Percentiles rank a stretch among this genome's conserved stretches.
Evolutionary conservation across 2,797 vertebrate genomes (phyloP).

Genomic region (Neosilurus hyrtlii): DNA sequence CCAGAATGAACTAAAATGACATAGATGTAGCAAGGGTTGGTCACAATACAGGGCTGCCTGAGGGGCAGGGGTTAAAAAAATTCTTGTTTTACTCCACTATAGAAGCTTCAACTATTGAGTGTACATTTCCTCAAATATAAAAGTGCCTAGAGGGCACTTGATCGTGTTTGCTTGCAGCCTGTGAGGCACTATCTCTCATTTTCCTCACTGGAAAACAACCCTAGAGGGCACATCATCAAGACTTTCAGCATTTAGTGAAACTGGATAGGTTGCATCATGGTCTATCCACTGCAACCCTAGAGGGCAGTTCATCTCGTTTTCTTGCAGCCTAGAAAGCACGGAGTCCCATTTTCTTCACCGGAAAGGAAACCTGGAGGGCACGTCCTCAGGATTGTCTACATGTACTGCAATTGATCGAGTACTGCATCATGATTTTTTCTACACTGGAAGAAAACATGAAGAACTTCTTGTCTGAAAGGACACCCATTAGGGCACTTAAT

Average conservation of each 20-base stretch:
- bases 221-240: not conserved
- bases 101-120: not conserved
- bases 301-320: not conserved
- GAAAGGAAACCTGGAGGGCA: not conserved
- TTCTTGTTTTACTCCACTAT: not conserved
- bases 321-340: too few relatives aligned
- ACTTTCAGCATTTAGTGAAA: not conserved
- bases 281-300: not conserved
- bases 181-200: not conserved
- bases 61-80: not conserved
- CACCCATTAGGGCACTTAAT: not conserved
- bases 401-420: not conserved
- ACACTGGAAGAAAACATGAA: too few relatives aligned
- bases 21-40: not conserved
- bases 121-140: not conserved
- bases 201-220: not conserved
- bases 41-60: not conserved
- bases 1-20: not conserved
- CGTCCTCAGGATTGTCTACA: not conserved
- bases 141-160: too few relatives aligned
- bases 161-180: not conserved
- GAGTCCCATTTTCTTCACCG: too few relatives aligned
- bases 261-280: rapidly evolving
- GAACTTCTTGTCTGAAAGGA: not conserved
- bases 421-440: not conserved